Evolutionary conservation across 2,797 vertebrate genomes (phyloP).

Genomic region (Astyanax mexicanus): DNA sequence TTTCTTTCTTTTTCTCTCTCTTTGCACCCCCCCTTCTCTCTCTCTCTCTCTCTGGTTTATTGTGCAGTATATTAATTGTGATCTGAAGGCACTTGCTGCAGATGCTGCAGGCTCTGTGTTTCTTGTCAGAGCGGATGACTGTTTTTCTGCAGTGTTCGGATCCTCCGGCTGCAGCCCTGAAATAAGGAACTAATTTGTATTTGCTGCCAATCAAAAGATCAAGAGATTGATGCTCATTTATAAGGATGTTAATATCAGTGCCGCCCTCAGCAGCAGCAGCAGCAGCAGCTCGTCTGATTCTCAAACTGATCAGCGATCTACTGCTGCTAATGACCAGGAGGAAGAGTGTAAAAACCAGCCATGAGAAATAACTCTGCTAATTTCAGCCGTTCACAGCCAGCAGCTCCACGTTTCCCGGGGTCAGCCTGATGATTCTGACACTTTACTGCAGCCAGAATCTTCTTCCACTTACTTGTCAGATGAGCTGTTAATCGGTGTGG

Average conservation of each 20-base stretch:
- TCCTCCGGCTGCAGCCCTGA: conserved; percentile 20
- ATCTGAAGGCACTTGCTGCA: conserved; percentile 33
- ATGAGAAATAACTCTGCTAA: conserved; percentile 45
- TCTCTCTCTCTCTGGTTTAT: conserved; percentile 20
- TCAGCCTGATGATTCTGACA: conserved; percentile 6
- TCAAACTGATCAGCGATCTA: conserved; percentile 46
- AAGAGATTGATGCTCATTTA: conserved; percentile 47
- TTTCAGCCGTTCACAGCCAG: conserved; percentile 45
- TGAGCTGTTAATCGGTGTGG: not conserved
- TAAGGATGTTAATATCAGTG: conserved; percentile 46
- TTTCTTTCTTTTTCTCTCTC: too few species aligned
- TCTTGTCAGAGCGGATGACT: conserved; percentile 37
- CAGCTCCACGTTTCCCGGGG: conserved; percentile 5
- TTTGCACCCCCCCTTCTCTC: not conserved
- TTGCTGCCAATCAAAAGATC: conserved; percentile 51
- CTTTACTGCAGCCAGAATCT: not conserved
- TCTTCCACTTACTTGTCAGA: conserved; percentile 3
- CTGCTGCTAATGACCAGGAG: conserved; percentile 48
- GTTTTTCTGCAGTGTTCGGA: conserved; percentile 16
- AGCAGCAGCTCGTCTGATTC: conserved; percentile 34
- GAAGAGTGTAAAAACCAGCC: conserved; percentile 45
- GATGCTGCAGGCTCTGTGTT: conserved; percentile 14
- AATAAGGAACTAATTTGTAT: conserved; percentile 34
- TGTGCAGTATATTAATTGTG: conserved; percentile 52
- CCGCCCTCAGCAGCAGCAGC: conserved; percentile 27